phyloP scores from a whole-genome alignment of 2,888 invertebrate species.

The Rhaphigaster nebulosa region DNA sequence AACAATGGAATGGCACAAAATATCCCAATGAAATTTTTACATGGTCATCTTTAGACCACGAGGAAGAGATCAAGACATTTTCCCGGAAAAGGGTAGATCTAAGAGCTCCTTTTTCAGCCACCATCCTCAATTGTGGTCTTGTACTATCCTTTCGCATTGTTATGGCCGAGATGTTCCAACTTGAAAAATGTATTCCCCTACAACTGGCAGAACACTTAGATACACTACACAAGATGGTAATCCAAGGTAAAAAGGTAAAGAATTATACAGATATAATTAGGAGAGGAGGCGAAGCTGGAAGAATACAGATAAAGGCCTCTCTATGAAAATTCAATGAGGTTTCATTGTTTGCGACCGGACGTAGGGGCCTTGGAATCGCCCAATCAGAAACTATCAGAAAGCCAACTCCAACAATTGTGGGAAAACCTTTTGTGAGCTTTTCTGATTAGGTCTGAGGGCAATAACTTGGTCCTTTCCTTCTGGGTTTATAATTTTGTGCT shows the following conservation, averaged over 20 bases:
- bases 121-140: no score
- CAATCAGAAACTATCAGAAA: slow-evolving; percentile 54
- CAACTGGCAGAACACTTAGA: not conserved
- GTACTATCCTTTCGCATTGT: not conserved
- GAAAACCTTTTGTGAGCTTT: slow-evolving; percentile 50
- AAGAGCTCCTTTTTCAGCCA: no score
- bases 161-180: not conserved
- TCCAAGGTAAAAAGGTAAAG: slow-evolving; percentile 49
- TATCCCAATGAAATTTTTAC: no score
- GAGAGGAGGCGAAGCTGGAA: not conserved
- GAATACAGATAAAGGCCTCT: slow-evolving; percentile 54
- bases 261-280: slow-evolving; percentile 56
- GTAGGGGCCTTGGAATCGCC: slow-evolving; percentile 50
- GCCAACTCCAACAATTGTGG: slow-evolving; percentile 52
- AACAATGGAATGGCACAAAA: no score
- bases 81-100: no score
- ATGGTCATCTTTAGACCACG: no score
- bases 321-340: slow-evolving; percentile 56
- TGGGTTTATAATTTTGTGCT: not conserved
- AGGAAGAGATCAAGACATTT: no score
- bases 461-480: slow-evolving; percentile 3
- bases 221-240: slow-evolving; percentile 40
- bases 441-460: slow-evolving; percentile 27
- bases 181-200: not conserved
- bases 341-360: slow-evolving; percentile 56